phyloP scores from a whole-genome alignment of 2,113 vertebrate genomes.

The Amia ocellicauda region DNA sequence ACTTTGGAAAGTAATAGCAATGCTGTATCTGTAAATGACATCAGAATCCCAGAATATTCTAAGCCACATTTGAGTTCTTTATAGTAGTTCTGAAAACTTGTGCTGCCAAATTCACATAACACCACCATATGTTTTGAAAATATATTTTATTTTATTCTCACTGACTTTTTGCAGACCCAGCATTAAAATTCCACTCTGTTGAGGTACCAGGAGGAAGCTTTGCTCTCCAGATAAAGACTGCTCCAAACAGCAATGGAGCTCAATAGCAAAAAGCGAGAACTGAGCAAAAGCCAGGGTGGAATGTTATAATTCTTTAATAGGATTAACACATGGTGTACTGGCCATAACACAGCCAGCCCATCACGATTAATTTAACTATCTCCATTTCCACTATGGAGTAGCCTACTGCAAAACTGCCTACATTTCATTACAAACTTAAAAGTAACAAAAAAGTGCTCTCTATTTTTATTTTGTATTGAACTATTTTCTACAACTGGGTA shows the following conservation, averaged over 20 bases:
- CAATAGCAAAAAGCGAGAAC: slow-evolving; percentile 27
- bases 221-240: background rate
- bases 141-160: no score
- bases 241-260: background rate
- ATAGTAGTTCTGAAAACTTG: no score
- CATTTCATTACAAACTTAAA: slow-evolving; percentile 10
- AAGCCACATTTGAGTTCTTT: no score
- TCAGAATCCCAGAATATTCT: no score
- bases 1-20: no score
- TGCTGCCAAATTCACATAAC: no score
- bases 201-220: background rate
- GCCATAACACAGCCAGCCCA: slow-evolving; percentile 32
- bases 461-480: background rate
- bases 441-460: background rate
- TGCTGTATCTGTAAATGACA: no score
- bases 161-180: no score
- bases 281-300: slow-evolving; percentile 42
- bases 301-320: slow-evolving; percentile 66
- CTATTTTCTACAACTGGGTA: background rate
- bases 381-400: slow-evolving; percentile 20
- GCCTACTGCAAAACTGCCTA: no score
- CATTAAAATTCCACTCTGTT: background rate
- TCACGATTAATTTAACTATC: slow-evolving; percentile 24
- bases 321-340: slow-evolving; percentile 52
- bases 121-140: no score